These are phyloP conservation scores for Charanyca ferruginea DNA, from an alignment of 2,888 invertebrate genomes.

Conservation along the genomic window DNA sequence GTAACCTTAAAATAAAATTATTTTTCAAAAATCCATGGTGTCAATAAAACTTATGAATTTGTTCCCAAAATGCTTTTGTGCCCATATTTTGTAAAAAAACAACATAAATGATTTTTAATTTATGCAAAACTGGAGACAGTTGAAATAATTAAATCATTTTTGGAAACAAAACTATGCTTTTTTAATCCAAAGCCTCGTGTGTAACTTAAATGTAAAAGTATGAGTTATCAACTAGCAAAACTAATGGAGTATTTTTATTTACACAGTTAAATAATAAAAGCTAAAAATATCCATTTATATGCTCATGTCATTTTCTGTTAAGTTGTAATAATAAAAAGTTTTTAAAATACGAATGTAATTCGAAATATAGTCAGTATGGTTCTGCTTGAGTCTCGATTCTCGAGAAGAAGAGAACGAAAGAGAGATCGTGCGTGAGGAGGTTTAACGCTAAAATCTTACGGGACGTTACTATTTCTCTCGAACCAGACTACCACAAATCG, in stretches of 20 bases:
- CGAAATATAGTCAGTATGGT: too few relatives aligned
- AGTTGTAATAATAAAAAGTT: background rate
- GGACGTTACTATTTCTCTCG: too few relatives aligned
- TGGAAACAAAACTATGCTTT: constrained; percentile 29
- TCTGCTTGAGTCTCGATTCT: too few relatives aligned
- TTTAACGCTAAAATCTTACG: too few relatives aligned
- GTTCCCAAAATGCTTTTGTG: constrained; percentile 77
- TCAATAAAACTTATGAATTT: constrained; percentile 56
- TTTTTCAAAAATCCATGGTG: constrained; percentile 38
- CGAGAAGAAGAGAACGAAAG: too few relatives aligned
- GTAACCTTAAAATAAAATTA: constrained; percentile 75
- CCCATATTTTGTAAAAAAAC: constrained; percentile 61
- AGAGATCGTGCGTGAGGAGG: too few relatives aligned
- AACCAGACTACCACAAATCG: too few relatives aligned
- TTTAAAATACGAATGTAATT: too few relatives aligned
- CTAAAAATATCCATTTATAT: constrained; percentile 46
- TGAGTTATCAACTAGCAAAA: constrained; percentile 63
- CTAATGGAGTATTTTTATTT: constrained; percentile 64
- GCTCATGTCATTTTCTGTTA: constrained; percentile 25
- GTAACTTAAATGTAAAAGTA: constrained; percentile 57
- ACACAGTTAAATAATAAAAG: constrained; percentile 51
- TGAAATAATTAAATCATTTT: background rate
- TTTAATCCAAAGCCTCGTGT: constrained; percentile 64
- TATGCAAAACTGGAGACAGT: background rate
- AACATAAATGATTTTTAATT: constrained; percentile 4